A percentile compares a stretch with the other conserved stretches of the same genome.
These are phyloP conservation scores for Diarsia mendica DNA, from an alignment of 2,888 invertebrate species.

Conservation along the genomic window DNA sequence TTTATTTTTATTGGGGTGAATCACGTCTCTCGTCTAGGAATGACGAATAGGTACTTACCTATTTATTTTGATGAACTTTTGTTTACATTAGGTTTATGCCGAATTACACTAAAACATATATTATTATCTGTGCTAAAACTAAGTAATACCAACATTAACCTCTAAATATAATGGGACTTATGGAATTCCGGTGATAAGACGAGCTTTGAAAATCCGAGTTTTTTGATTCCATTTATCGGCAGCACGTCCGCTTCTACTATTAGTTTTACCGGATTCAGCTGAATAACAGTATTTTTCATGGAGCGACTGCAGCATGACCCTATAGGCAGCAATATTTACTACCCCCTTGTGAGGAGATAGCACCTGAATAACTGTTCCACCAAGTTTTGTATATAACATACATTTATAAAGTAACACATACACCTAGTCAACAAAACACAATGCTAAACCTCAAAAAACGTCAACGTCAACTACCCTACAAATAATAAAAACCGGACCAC, in stretches of 20 bases:
- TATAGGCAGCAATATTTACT: too few relatives aligned
- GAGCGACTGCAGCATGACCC: too few relatives aligned
- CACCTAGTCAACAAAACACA: neutral
- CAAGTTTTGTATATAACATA: neutral
- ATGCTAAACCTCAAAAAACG: conserved; percentile 7
- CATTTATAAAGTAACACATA: neutral
- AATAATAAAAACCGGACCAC: conserved; percentile 59
- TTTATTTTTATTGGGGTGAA: neutral
- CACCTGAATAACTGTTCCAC: too few relatives aligned
- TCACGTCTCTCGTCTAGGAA: neutral
- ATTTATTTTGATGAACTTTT: neutral
- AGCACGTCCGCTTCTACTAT: neutral
- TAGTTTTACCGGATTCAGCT: too few relatives aligned
- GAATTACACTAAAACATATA: too few relatives aligned
- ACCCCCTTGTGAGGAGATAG: too few relatives aligned
- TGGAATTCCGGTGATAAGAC: neutral
- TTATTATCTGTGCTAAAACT: too few relatives aligned
- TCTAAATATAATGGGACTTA: neutral
- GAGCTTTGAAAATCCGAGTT: neutral
- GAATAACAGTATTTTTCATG: too few relatives aligned
- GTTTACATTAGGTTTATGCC: neutral
- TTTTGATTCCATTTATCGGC: neutral
- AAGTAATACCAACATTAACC: neutral
- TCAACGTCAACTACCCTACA: conserved; percentile 7
- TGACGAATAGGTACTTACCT: too few relatives aligned